These are phyloP conservation scores for Trochalopteron elliotii DNA, from an alignment of 2,113 vertebrate genomes.

Conservation along the genomic window DNA sequence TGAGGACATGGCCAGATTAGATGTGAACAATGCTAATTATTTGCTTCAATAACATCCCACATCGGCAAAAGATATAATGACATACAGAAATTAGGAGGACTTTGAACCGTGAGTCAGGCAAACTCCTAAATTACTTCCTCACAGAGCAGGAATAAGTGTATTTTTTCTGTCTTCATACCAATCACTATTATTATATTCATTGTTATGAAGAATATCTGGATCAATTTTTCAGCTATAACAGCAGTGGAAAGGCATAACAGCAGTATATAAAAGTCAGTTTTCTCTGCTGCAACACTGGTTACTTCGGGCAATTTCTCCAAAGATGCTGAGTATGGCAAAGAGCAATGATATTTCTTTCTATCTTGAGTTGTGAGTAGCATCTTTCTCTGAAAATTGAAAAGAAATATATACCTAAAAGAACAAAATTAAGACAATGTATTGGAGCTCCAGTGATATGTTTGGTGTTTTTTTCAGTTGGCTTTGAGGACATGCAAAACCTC, in stretches of 20 bases:
- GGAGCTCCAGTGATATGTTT: background rate
- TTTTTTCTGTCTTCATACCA: background rate
- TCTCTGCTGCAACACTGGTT: background rate
- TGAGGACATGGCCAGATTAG: accelerated
- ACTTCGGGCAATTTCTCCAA: background rate
- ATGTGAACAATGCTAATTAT: background rate
- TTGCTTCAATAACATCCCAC: background rate
- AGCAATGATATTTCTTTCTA: background rate
- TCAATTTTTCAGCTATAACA: background rate
- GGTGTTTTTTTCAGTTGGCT: background rate
- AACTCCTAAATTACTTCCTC: background rate
- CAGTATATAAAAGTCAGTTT: background rate
- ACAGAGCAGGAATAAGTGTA: background rate
- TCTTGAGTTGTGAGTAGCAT: background rate
- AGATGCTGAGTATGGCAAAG: background rate
- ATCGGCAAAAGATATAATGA: background rate
- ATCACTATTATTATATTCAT: background rate
- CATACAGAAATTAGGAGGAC: background rate
- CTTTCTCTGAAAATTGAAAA: background rate
- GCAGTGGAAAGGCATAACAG: background rate
- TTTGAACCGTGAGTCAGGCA: background rate
- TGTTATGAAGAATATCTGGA: background rate
- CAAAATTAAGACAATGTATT: background rate
- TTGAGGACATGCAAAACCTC: background rate
- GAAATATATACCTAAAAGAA: background rate